Conservation (phyloP, 2,113 vertebrate species). For the Microcebus ravelobensis region DNA sequence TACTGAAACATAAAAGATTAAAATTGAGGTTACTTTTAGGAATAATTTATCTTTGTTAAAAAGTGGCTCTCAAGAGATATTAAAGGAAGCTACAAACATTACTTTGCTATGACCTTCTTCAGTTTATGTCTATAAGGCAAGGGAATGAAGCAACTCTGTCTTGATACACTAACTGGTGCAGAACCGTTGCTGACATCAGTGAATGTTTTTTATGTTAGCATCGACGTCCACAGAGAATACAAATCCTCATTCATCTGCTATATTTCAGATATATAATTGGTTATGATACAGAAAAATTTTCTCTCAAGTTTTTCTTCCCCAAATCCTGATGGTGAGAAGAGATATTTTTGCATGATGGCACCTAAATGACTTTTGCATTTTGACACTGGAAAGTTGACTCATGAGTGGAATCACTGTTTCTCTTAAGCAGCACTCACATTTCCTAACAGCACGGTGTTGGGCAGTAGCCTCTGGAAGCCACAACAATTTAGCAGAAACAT, state of each 20-base stretch:
- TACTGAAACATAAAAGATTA: background rate
- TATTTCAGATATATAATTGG: background rate
- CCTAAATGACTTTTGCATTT: conserved; percentile 8
- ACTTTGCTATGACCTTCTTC: conserved; percentile 13
- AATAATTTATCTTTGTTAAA: background rate
- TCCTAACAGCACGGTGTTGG: background rate
- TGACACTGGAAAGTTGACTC: background rate
- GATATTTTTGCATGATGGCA: background rate
- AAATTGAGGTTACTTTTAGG: background rate
- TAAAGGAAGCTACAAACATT: background rate
- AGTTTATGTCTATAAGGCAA: background rate
- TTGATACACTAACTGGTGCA: background rate
- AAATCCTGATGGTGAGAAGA: background rate
- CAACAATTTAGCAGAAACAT: background rate
- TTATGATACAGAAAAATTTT: background rate
- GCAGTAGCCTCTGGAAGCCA: background rate
- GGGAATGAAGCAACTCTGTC: background rate
- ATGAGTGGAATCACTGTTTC: background rate
- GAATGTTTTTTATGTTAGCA: background rate
- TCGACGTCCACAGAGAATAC: background rate
- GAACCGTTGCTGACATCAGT: background rate
- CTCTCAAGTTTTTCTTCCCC: background rate
- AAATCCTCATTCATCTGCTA: background rate
- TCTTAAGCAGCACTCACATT: background rate
- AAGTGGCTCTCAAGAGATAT: background rate